Evolutionary conservation across 2,888 invertebrate species (phyloP).

Genomic region (Plebejus argus): DNA sequence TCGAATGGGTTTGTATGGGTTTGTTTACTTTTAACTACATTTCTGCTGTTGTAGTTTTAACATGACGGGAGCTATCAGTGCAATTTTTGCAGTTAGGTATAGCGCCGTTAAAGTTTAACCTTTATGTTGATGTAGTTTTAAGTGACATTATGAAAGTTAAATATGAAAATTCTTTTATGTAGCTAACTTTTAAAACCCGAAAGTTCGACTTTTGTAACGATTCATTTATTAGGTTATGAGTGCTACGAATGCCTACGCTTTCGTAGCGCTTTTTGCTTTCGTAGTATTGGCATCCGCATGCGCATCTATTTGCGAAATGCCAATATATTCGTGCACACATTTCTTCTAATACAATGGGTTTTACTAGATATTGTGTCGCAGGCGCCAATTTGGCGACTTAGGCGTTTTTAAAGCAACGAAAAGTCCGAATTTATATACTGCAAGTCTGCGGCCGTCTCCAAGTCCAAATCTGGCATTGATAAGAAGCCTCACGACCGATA

Average conservation of each 20-base stretch:
- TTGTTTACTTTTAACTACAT: conserved; percentile 12
- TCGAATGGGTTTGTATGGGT: not conserved
- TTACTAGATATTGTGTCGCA: no score
- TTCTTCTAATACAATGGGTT: no score
- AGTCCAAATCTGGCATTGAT: not conserved
- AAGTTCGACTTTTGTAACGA: no score
- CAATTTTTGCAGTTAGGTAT: not conserved
- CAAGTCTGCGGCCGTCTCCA: not conserved
- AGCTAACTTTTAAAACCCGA: no score
- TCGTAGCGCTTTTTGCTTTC: not conserved
- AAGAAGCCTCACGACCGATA: no score
- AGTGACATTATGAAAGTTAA: no score
- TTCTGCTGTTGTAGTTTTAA: not conserved
- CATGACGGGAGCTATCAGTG: not conserved
- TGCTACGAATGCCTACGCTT: not conserved
- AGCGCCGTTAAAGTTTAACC: no score
- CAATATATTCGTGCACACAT: not conserved
- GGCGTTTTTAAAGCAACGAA: no score
- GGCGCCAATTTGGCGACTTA: not conserved
- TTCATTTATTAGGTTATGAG: not conserved
- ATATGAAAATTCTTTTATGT: no score
- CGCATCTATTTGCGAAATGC: not conserved
- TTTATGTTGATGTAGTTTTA: no score
- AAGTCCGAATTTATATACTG: no score
- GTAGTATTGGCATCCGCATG: not conserved